phyloP scores from a whole-genome alignment of 2,113 vertebrate genomes.

The Haliaeetus leucogaster region DNA sequence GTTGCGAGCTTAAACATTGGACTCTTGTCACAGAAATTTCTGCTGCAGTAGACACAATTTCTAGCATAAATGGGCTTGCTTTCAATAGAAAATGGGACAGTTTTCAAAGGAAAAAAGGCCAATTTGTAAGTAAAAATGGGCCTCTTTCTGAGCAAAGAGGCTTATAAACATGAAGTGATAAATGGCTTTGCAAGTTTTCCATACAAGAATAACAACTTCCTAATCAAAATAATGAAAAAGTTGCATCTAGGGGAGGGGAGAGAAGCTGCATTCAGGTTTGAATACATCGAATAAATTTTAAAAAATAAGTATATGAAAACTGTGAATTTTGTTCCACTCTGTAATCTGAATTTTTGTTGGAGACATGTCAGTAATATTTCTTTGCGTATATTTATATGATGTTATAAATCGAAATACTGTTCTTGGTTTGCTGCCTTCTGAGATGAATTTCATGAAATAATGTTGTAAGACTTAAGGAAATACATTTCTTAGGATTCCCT shows the following conservation, averaged over 20 bases:
- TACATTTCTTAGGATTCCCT: not conserved
- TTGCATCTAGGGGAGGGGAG: not conserved
- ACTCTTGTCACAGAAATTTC: slow-evolving; percentile 32
- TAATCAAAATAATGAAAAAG: slow-evolving; percentile 46
- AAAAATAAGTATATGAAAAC: not conserved
- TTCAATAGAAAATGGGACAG: slow-evolving; percentile 26
- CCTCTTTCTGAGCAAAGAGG: not conserved
- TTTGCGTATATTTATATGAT: not conserved
- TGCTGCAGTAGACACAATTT: slow-evolving; percentile 29
- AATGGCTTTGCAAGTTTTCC: slow-evolving; percentile 12
- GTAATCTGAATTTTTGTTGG: not conserved
- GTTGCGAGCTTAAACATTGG: not conserved
- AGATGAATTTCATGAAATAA: not conserved
- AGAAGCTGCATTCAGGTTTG: not conserved
- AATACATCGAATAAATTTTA: not conserved
- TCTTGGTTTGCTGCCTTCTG: not conserved
- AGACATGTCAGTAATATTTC: not conserved
- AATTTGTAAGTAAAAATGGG: slow-evolving; percentile 25
- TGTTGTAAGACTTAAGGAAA: not conserved
- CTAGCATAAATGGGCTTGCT: slow-evolving; percentile 9
- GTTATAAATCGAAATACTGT: not conserved
- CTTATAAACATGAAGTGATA: slow-evolving; percentile 10
- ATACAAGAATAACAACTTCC: not conserved
- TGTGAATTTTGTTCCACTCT: not conserved
- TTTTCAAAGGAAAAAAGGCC: slow-evolving; percentile 32